Evolutionary conservation across 2,888 invertebrate species (phyloP), one percentile per base, ranked within the genome.

Genomic region (Orthosia incerta): DNA sequence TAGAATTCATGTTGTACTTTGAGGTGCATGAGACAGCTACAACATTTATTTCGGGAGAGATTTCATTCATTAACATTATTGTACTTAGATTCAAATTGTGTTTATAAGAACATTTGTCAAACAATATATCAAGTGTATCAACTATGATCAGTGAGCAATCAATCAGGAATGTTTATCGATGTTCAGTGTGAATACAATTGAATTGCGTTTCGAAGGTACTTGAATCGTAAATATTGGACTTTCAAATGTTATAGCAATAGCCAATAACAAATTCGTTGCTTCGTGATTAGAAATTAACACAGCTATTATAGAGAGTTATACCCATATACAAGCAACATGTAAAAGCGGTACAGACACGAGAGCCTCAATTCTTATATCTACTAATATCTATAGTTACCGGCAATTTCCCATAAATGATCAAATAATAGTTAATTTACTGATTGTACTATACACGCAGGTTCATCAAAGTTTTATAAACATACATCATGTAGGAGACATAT

Each of bases 41-140:
- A 72, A 79, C 61, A 75, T 80, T 85, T 83, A 82, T 69, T 75
- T 74, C n/a, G 50, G 81, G 39, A 72, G 66, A 83, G 74, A 83
- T 82, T 84, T 80, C 80, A 86, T 88, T 88, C 84, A 90, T 88
- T 88, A 86, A 73, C 72, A 79, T 85, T 85, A 87, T 87, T 86
- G 85, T 88, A 85, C 70, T 67, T 80, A 80, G 72, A 80, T 84
- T 86, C 71, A 80, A 90, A 87, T 86, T 86, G 86, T 84, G 84
- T 87, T 85, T 84, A 80, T 86, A 83, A 75, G 73, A 77, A 73
- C 80, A 88, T 89, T 88, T 88, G 85, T 89, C 86, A 84, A 86
- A 85, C 71, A 85, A 83, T 87, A 65, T 73, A 81, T 84, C 75
- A 85, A 71, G 53, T 79, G 20, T 80, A 86, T 88, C 80, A 82